Evolutionary conservation across 2,888 invertebrate genomes (phyloP).

Genomic region (Ischnus inquisitorius): DNA sequence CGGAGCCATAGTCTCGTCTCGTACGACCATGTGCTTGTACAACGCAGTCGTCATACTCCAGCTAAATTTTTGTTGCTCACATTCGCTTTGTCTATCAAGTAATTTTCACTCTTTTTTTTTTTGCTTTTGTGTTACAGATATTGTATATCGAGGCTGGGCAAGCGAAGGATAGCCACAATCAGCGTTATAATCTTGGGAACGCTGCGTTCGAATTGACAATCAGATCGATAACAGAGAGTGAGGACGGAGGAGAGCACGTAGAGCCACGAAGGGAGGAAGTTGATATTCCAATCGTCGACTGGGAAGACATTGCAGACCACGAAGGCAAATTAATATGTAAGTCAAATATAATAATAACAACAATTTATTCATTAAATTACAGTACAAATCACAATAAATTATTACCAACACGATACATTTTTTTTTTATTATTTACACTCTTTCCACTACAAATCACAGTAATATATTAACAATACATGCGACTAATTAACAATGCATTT

Average conservation of each 20-base stretch:
- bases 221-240: not conserved
- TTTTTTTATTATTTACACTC: too few relatives aligned
- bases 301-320: not conserved
- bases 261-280: not conserved
- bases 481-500: too few relatives aligned
- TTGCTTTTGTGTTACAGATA: not conserved
- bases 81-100: not conserved
- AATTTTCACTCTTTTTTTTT: not conserved
- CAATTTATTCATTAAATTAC: too few relatives aligned
- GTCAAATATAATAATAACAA: too few relatives aligned
- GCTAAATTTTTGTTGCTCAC: not conserved
- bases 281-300: not conserved
- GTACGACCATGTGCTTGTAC: too few relatives aligned
- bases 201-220: not conserved
- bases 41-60: too few relatives aligned
- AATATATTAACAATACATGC: too few relatives aligned
- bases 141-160: not conserved
- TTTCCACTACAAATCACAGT: too few relatives aligned
- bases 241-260: not conserved
- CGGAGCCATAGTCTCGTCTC: too few relatives aligned
- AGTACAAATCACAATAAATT: too few relatives aligned
- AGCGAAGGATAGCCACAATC: not conserved
- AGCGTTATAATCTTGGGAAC: not conserved
- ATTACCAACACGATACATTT: too few relatives aligned
- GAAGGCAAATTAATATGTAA: not conserved